Evolutionary conservation across 2,888 invertebrate genomes (phyloP).

Genomic region (Amblyteles armatorius): DNA sequence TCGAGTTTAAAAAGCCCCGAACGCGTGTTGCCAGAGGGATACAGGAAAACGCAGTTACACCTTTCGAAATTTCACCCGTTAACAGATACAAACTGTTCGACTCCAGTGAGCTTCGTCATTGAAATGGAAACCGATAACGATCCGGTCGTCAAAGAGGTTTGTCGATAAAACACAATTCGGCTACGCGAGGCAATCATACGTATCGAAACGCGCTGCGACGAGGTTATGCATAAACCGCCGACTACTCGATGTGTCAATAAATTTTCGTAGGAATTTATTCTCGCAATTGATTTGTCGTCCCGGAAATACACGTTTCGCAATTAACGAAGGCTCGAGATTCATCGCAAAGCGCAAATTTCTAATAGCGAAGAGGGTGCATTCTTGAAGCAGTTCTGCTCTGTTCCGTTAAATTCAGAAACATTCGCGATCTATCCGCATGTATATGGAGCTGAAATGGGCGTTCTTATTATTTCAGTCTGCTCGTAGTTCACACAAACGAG

Average conservation of each 20-base stretch:
- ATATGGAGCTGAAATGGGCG: no score
- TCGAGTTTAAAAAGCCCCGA: neutral
- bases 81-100: neutral
- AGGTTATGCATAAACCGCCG: slow-evolving; percentile 45
- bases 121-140: slow-evolving; percentile 76
- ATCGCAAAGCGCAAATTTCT: no score
- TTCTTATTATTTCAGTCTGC: no score
- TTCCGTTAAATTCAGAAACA: no score
- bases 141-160: slow-evolving; percentile 80
- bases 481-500: no score
- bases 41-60: neutral
- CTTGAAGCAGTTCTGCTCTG: no score
- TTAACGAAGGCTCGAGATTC: no score
- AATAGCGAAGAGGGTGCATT: no score
- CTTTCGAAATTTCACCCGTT: neutral
- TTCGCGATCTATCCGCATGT: no score
- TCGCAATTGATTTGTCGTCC: no score
- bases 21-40: neutral
- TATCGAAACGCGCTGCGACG: slow-evolving; percentile 2
- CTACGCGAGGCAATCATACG: neutral
- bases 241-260: neutral
- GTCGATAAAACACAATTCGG: slow-evolving; percentile 19
- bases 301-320: no score
- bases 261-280: neutral
- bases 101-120: neutral